phyloP scores from a whole-genome alignment of 1,140 invertebrate species.

The Bursaphelenchus mucronatus region DNA sequence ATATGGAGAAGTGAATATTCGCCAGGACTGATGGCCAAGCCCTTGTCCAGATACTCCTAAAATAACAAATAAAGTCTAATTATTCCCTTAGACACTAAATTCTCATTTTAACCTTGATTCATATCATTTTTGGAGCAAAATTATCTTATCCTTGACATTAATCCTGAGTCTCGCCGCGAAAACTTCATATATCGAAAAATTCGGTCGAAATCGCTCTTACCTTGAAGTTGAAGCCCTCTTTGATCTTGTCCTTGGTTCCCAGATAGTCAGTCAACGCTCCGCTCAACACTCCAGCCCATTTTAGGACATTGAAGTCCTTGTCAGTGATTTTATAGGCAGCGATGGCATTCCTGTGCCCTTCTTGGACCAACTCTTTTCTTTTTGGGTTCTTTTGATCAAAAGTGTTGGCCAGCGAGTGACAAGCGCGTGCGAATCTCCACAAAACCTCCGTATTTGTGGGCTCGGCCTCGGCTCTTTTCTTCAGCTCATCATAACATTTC shows the following conservation, averaged over 20 bases:
- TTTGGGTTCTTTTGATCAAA: slow-evolving; percentile 20
- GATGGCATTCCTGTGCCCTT: slow-evolving; percentile 22
- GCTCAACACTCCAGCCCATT: slow-evolving; percentile 42
- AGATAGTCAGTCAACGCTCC: slow-evolving; percentile 33
- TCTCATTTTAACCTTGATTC: not conserved
- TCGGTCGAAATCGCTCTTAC: not conserved
- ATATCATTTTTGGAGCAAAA: too few relatives aligned
- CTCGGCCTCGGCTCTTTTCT: not conserved
- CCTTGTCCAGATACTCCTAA: slow-evolving; percentile 62
- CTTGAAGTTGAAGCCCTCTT: slow-evolving; percentile 57
- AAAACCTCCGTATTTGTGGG: slow-evolving; percentile 3
- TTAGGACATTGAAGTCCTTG: slow-evolving; percentile 40
- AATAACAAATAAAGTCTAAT: slow-evolving; percentile 30
- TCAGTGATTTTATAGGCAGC: slow-evolving; percentile 23
- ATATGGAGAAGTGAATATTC: slow-evolving; percentile 61
- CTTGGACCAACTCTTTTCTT: slow-evolving; percentile 18
- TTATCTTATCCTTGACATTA: too few relatives aligned
- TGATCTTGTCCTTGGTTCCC: slow-evolving; percentile 61
- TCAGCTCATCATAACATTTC: slow-evolving; percentile 14
- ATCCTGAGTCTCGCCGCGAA: too few relatives aligned
- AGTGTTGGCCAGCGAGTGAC: not conserved
- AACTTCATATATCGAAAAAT: not conserved
- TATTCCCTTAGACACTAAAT: not conserved
- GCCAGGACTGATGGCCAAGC: slow-evolving; percentile 60
- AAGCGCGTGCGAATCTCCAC: slow-evolving; percentile 26